These are phyloP conservation scores for Apteryx owenii DNA, from an alignment of 2,113 vertebrate genomes.

Conservation along the genomic window DNA sequence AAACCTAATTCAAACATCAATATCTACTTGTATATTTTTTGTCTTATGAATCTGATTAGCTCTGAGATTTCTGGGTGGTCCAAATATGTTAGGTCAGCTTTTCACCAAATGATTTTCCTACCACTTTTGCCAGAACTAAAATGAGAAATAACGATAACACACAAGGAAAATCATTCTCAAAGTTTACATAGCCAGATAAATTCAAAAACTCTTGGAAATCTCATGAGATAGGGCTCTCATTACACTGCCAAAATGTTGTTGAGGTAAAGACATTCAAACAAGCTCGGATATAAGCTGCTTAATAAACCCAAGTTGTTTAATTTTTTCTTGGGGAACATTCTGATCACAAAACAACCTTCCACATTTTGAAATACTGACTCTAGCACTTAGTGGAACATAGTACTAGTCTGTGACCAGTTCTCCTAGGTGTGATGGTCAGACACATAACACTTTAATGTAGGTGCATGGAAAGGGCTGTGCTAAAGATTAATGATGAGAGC, in stretches of 20 bases:
- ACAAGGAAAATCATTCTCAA: not conserved
- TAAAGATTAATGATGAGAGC: not conserved
- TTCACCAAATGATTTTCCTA: not conserved
- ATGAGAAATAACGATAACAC: not conserved
- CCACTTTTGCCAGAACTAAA: not conserved
- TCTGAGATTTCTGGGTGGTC: not conserved
- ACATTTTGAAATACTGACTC: not conserved
- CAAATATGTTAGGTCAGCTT: not conserved
- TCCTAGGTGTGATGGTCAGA: not conserved
- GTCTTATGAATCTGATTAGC: accelerated
- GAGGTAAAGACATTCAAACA: not conserved
- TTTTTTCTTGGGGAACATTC: not conserved
- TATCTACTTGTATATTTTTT: not conserved
- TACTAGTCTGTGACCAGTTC: not conserved
- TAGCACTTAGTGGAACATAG: not conserved
- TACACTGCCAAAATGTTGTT: not conserved
- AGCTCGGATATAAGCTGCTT: not conserved
- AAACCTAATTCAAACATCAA: not conserved
- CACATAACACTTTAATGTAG: not conserved
- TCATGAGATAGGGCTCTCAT: not conserved
- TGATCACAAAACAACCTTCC: not conserved
- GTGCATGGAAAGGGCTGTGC: accelerated
- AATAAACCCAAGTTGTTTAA: not conserved
- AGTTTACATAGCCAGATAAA: not conserved
- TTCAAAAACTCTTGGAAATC: not conserved